Conservation (phyloP, 1,140 invertebrate genomes). For the Drosophila rhopaloa region DNA sequence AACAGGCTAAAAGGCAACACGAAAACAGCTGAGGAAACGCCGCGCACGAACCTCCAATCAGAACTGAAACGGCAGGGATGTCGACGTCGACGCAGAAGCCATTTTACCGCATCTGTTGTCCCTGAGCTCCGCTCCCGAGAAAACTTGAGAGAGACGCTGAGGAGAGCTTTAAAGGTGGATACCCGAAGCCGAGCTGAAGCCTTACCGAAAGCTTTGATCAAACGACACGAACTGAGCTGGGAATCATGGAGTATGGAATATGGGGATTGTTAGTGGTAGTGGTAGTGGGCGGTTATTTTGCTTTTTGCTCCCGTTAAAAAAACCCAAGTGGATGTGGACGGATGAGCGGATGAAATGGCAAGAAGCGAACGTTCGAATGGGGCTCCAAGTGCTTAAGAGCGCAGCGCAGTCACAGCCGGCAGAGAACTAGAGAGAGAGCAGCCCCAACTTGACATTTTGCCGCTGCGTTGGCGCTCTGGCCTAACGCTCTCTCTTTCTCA, state of each 20-base stretch:
- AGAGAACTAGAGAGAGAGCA: slow-evolving; percentile 23
- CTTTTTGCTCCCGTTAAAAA: slow-evolving; percentile 58
- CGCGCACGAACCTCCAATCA: slow-evolving; percentile 82
- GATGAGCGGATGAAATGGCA: slow-evolving; percentile 82
- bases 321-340: slow-evolving; percentile 79
- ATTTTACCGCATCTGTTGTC: slow-evolving; percentile 59
- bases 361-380: slow-evolving; percentile 67
- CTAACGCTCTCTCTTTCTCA: slow-evolving; percentile 21
- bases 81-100: slow-evolving; percentile 69
- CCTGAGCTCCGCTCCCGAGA: slow-evolving; percentile 54
- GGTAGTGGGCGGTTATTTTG: slow-evolving; percentile 47
- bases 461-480: slow-evolving; percentile 76
- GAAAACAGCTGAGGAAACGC: slow-evolving; percentile 74
- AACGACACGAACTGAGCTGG: slow-evolving; percentile 52
- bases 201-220: slow-evolving; percentile 56
- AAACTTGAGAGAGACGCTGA: slow-evolving; percentile 11
- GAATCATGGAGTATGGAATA: slow-evolving; percentile 22
- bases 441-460: slow-evolving; percentile 61
- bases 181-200: slow-evolving; percentile 26
- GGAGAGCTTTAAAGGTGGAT: slow-evolving; percentile 27
- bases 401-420: slow-evolving; percentile 38
- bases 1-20: slow-evolving; percentile 59
- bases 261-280: slow-evolving; percentile 67
- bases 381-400: slow-evolving; percentile 61
- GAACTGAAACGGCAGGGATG: slow-evolving; percentile 79